Evolutionary conservation across 2,113 vertebrate genomes (phyloP), one percentile per base, ranked within the genome.

Genomic region (Piaya cayana): DNA sequence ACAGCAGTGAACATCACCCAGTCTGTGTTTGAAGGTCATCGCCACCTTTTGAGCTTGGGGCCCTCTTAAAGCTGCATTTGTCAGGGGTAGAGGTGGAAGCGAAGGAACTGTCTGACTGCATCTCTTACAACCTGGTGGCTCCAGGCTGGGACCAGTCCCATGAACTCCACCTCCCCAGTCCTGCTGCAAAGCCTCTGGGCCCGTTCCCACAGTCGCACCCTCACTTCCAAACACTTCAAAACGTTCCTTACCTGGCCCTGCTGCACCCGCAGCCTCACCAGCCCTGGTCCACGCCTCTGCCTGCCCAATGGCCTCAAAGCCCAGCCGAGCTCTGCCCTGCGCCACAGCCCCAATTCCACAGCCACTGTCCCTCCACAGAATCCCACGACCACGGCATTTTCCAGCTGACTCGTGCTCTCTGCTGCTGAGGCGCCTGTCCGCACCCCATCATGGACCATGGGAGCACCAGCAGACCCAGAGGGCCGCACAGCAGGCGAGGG

Each of bases 391-490:
- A 0, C 1, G 2, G n/a, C 39, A 55, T 52, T 36, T 36, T 30
- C 78, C 1, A 0, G 19, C 1, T 43, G 9, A 75, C 45, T 68
- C 2, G 1, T 1, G 2, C 22, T 43, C 55, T 72, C 55, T n/a
- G 32, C 42, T 27, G 22, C 78, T 0, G 0, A 71, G 53, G 64
- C 85, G 32, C 37, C 6, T 0, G 19, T 59, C 42, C 0, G 0
- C 37, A 20, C 50, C 25, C 43, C 18, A 26, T n/a, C 15, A 9
- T 0, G 0, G 30, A 15, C 71, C 30, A 21, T 0, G 0, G 76
- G 49, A 88, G 58, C 62, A 9, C 79, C 60, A 34, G 36, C 64
- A 45, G 79, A n/a, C 9, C 19, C 2, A 0, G 21, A 71, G 63
- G 76, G 58, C 80, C 53, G 3, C 0, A 0, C 69, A 39, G 69